phyloP scores from a whole-genome alignment of 2,888 invertebrate species.

The Villa cingulata region DNA sequence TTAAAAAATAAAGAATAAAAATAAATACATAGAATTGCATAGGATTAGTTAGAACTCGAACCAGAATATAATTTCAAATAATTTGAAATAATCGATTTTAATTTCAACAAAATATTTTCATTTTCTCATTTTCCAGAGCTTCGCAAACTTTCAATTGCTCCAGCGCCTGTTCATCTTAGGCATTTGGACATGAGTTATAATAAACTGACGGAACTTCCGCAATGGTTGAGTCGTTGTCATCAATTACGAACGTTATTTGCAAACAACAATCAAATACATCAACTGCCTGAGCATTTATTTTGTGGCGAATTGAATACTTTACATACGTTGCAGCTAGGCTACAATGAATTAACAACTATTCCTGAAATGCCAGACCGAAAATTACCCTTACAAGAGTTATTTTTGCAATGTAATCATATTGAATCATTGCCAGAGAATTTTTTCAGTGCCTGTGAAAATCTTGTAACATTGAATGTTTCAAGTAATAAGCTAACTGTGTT shows the following conservation, averaged over 20 bases:
- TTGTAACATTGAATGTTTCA: slow-evolving; percentile 61
- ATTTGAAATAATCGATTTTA: too few relatives aligned
- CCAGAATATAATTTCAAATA: too few relatives aligned
- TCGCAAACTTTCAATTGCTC: slow-evolving; percentile 52
- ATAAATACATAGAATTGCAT: too few relatives aligned
- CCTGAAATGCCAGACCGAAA: slow-evolving; percentile 53
- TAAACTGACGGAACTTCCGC: slow-evolving; percentile 55
- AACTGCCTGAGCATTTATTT: slow-evolving; percentile 58
- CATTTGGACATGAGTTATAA: slow-evolving; percentile 71
- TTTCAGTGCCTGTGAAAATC: slow-evolving; percentile 49
- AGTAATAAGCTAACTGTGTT: slow-evolving; percentile 62
- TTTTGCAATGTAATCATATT: slow-evolving; percentile 66
- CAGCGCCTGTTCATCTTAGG: slow-evolving; percentile 55
- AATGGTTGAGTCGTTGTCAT: slow-evolving; percentile 62
- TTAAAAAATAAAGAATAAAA: background rate
- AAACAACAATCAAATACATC: slow-evolving; percentile 55
- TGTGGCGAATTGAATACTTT: slow-evolving; percentile 59
- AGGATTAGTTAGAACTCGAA: too few relatives aligned
- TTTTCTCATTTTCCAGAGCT: slow-evolving; percentile 43
- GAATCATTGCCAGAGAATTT: slow-evolving; percentile 62
- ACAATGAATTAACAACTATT: slow-evolving; percentile 59
- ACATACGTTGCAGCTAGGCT: slow-evolving; percentile 59
- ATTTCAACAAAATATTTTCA: too few relatives aligned
- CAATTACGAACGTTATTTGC: slow-evolving; percentile 59
- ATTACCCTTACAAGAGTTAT: slow-evolving; percentile 54